Base-by-base conservation (phyloP, 2,888 invertebrate species). In the Cheilosia soror region DNA sequence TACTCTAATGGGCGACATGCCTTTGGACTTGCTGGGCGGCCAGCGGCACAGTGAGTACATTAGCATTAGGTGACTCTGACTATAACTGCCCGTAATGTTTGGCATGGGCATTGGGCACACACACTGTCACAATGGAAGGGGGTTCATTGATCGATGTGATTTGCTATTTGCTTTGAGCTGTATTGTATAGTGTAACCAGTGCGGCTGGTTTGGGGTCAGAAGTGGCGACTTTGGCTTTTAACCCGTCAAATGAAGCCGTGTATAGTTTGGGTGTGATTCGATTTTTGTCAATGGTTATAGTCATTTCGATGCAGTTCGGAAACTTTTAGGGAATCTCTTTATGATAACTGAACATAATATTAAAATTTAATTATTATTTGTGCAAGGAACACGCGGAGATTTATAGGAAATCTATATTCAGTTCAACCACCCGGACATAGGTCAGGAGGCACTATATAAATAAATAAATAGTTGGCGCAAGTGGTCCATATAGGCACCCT, bases 91-190 rank as follows among this genome's bases (percentile, higher is more conserved):
- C 37, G 44, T 31, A 57, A 33, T 79, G 33, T 73, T 73, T 78
- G 68, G 68, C 65, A 62, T 37, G 20, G 62, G 55, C 47, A 40
- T 53, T 47, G 33, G 42, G 62, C 51, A 69, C 49, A 55, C 57
- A 69, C 55, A 47, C 40, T 49, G 42, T 13, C n/a, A 31, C 11
- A 5, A 20, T 20, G 37, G 31, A 40, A 31, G 9, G 29, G 37
- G 68, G 82, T 71, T 83, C 79, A 79, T 68, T 83, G 83, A 57
- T 83, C 83, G 79, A 68, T 73, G 73, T 51, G 73, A 63, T 79
- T 83, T 73, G 49, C 11, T 83, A 69, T 68, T 83, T 79, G 63
- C 40, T 72, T 57, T 73, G 58, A 44, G 51, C 53, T 60, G 63
- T 27, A 47, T 42, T 44, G 62, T 37, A 33, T 53, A 33, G 15